Base-by-base conservation (phyloP, 2,113 vertebrate genomes). In the Drymodes brunneopygia region DNA sequence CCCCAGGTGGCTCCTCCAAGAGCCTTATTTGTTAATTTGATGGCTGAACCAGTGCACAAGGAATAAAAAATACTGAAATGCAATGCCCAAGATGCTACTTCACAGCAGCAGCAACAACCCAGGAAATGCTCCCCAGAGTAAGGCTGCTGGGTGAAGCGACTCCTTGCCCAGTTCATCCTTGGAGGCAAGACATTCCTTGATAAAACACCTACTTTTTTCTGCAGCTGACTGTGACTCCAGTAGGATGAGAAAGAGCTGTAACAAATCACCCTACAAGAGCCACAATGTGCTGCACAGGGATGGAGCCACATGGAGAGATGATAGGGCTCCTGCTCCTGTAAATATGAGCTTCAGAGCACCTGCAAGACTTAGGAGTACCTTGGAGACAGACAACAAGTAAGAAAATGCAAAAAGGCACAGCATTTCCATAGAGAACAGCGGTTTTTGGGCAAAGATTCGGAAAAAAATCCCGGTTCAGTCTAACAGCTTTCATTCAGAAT, bases 21-120 rank as follows among this genome's bases (percentile, higher is more conserved):
- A 81, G 54, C 47, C n/a, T 29, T 71, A 56, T 91, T 92, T 79
- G 77, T 75, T 97, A 94, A 96, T 94, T 90, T 95, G 95, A 84
- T 84, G 86, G 82, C 57, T 95, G 60, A 95, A 79, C 45, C 9
- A 16, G 48, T 44, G 28, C 38, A 83, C 1, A 2, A 90, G 45
- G 80, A 72, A 81, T 19, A 14, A 74, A 69, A 88, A 93, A 18
- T 18, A 48, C 75, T 60, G 78, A 83, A 33, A 67, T 18, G 25
- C 88, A 88, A 79, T 50, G 67, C 42, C 54, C 54, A 77, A 40
- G 45, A 80, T 4, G 6, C 80, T 71, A 31, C 75, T 93, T 75
- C 70, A 84, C 61, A 65, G 60, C 40, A 57, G 51, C 0, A 0
- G 33, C 40, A 57, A 53, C 47, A 71, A 50, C 12, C 27, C 57